Evolutionary conservation across 2,888 invertebrate species (phyloP).

Genomic region (Platynereis dumerilii): DNA sequence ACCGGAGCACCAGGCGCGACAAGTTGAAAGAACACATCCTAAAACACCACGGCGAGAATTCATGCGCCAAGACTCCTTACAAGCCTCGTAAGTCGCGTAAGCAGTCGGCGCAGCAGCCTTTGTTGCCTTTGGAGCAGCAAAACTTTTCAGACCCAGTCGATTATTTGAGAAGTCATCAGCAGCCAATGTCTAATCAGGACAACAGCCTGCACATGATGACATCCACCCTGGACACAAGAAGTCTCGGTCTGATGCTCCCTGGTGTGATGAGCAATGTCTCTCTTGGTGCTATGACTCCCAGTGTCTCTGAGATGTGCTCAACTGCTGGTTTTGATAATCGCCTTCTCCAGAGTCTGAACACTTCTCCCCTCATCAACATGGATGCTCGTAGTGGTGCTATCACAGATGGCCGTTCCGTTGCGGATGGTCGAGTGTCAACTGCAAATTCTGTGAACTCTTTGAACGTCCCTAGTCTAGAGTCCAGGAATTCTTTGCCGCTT

Average conservation of each 20-base stretch:
- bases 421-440: too few species aligned
- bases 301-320: too few species aligned
- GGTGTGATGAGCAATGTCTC: too few species aligned
- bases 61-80: conserved; percentile 31
- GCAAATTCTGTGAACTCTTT: too few species aligned
- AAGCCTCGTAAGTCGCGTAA: conserved; percentile 15
- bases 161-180: background rate
- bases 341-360: too few species aligned
- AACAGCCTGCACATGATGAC: background rate
- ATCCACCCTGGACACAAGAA: conserved; percentile 9
- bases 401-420: too few species aligned
- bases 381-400: too few species aligned
- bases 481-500: too few species aligned
- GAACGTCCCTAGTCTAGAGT: too few species aligned
- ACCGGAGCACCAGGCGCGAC: conserved; percentile 72
- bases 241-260: conserved; percentile 19
- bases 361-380: too few species aligned
- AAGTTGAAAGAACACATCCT: conserved; percentile 70
- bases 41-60: conserved; percentile 64
- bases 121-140: background rate
- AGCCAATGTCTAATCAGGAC: background rate
- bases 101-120: background rate
- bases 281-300: too few species aligned
- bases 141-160: background rate
- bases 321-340: too few species aligned